phyloP scores from a whole-genome alignment of 2,888 invertebrate species.

The Chironomus riparius region DNA sequence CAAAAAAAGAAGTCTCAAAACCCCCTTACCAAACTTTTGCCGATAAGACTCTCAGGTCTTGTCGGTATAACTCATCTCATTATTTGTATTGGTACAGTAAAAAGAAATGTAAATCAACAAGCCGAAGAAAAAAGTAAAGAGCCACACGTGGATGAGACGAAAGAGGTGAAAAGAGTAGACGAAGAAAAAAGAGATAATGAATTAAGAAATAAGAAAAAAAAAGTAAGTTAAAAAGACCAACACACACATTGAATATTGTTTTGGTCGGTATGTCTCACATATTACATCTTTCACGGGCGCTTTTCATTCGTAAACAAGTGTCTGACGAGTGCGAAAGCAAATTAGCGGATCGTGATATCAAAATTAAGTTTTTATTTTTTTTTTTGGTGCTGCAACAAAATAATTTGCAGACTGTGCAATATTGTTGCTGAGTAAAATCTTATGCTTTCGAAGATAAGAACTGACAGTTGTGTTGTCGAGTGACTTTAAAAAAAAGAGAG shows the following conservation, averaged over 20 bases:
- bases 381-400: neutral
- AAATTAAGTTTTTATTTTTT: neutral
- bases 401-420: neutral
- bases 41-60: too few relatives aligned
- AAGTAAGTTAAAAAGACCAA: neutral
- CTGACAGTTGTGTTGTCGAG: neutral
- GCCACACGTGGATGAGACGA: too few relatives aligned
- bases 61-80: too few relatives aligned
- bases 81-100: too few relatives aligned
- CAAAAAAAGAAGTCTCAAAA: too few relatives aligned
- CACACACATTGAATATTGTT: neutral
- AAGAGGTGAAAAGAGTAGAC: too few relatives aligned
- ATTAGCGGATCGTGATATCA: neutral
- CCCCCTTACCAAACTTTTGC: too few relatives aligned
- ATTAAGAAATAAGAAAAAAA: neutral
- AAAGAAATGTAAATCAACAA: too few relatives aligned
- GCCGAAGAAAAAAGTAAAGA: too few relatives aligned
- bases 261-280: neutral
- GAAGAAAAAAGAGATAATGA: too few relatives aligned
- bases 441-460: neutral
- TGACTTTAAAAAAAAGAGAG: neutral
- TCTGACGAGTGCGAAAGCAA: slow-evolving; percentile 9
- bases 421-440: too few relatives aligned
- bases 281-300: neutral
- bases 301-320: slow-evolving; percentile 20